These are phyloP conservation scores for Hyposmocoma kahamanoa DNA, from an alignment of 1,140 invertebrate genomes.

Conservation along the genomic window DNA sequence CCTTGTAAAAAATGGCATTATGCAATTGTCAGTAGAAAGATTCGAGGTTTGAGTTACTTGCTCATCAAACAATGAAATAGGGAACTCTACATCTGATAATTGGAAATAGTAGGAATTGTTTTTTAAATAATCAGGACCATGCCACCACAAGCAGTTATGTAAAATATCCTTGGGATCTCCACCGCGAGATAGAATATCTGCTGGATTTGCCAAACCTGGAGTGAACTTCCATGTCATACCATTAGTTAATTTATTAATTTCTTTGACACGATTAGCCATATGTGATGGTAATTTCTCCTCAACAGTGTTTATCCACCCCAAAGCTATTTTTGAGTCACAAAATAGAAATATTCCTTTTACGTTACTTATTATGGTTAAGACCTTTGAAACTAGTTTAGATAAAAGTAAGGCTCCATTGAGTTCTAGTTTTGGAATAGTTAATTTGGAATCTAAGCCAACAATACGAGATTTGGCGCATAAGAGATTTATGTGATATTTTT, in stretches of 20 bases:
- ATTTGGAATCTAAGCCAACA: not conserved
- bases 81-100: not conserved
- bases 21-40: not conserved
- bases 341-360: not conserved
- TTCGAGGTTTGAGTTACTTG: not conserved
- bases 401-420: slow-evolving; percentile 7
- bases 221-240: not conserved
- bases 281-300: not conserved
- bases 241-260: not conserved
- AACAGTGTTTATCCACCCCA: slow-evolving; percentile 2
- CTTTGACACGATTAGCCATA: slow-evolving; percentile 5
- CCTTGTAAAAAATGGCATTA: slow-evolving; percentile 1
- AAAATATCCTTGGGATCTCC: not conserved
- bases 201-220: not conserved
- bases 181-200: slow-evolving; percentile 8
- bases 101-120: slow-evolving; percentile 3
- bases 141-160: not conserved
- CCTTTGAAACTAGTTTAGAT: slow-evolving; percentile 1
- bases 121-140: slow-evolving; percentile 3
- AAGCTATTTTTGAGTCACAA: slow-evolving; percentile 6
- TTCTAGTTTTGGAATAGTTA: slow-evolving; percentile 8
- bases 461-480: slow-evolving; percentile 3
- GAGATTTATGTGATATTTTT: not conserved
- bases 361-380: not conserved
- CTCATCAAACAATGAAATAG: not conserved